Evolutionary conservation across 2,113 vertebrate genomes (phyloP), one percentile per base, ranked within the genome.

Genomic region (Lamprologus callipterus): DNA sequence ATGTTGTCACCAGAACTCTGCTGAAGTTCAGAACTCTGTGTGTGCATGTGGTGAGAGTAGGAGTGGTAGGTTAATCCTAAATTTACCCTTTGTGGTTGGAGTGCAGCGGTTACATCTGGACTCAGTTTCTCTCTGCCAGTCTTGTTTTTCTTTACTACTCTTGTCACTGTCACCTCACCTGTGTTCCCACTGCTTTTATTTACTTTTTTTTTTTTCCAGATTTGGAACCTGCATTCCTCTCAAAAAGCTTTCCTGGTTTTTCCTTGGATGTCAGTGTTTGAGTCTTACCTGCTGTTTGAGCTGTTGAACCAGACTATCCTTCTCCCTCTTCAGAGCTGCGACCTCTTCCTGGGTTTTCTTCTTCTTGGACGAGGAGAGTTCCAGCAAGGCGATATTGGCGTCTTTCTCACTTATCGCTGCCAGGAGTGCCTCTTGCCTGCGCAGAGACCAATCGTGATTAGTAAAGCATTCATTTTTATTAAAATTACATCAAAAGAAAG

Each of bases 271-370:
- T 78, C 10, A 28, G 42, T 21, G 81, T 53, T 33, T 11, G 19
- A 81, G 9, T 73, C 86, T 10, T 88, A 99, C 98, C 98, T 99
- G 99, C 91, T 99, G 99, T 87, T 99, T 99, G 80, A 99, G 98
- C 93, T 99, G 98, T 51, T 99, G 98, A 28, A 99, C 98, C 80
- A 99, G 95, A 37, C 98, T 95, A 47, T 99, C 99, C 5, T 99
- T 99, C 93, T 99, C 98, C 68, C 99, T 94, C 93, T 99, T 99
- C 58, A 99, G 96, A 1, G 97, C 96, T 37, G 98, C 96, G 88
- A 99, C 98, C 93, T 99, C 99, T 42, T 99, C 99, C 91, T 99
- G 99, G 49, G 98, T 99, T 95, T 99, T 99, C 96, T 99, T 99
- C 97, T 99, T 99, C 91, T 97, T 97, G 58, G 99, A 99, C 4